Conservation (phyloP, 2,888 invertebrate genomes). For the Cerceris ruficornis region DNA sequence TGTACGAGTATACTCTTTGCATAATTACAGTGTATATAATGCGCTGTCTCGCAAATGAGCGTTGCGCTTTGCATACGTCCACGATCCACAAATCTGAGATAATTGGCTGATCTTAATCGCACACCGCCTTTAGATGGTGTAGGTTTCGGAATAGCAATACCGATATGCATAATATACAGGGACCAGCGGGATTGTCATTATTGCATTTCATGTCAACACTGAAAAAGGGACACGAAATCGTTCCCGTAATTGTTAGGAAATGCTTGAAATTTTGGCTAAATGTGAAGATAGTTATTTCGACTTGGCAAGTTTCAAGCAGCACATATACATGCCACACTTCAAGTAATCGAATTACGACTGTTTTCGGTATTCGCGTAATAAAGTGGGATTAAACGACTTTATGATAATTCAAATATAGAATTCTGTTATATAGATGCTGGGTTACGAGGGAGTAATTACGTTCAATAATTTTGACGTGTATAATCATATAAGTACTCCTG, state of each 20-base stretch:
- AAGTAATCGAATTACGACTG: no score
- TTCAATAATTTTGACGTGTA: no score
- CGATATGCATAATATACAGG: constrained; percentile 8
- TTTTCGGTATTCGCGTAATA: no score
- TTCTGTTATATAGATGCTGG: no score
- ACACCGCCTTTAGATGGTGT: constrained; percentile 22
- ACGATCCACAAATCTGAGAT: constrained; percentile 41
- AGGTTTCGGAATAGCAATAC: constrained; percentile 9
- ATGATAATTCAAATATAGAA: no score
- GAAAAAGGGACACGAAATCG: constrained; percentile 15
- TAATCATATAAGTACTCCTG: no score
- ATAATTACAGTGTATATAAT: constrained; percentile 30
- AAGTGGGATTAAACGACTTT: no score
- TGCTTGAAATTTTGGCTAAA: neutral
- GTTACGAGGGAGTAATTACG: no score
- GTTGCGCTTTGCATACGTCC: constrained; percentile 8
- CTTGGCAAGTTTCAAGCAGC: neutral
- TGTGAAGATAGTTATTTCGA: neutral
- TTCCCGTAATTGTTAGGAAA: constrained; percentile 8
- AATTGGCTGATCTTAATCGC: constrained; percentile 43
- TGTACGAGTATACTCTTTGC: constrained; percentile 20
- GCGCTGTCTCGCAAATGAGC: constrained; percentile 27
- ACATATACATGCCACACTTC: no score
- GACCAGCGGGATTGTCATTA: constrained; percentile 17
- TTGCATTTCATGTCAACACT: constrained; percentile 5